Percentiles rank a stretch among this genome's conserved stretches.
Evolutionary conservation across 2,797 vertebrate genomes (phyloP).

Genomic region (Rhynchotus rufescens): DNA sequence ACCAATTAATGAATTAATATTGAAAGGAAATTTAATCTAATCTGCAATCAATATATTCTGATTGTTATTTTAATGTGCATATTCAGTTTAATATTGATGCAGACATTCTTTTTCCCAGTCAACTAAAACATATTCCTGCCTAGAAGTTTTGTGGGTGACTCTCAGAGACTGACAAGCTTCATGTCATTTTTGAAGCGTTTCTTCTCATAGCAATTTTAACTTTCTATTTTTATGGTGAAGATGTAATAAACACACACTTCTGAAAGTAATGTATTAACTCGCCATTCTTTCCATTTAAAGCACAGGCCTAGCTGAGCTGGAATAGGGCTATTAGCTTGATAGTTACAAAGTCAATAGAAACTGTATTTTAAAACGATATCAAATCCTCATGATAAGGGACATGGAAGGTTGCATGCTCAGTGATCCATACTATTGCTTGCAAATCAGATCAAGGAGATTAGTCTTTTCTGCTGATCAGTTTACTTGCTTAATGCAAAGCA

Average conservation of each 20-base stretch:
- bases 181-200: neutral
- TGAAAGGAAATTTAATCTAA: neutral
- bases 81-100: neutral
- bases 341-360: slow-evolving; percentile 67
- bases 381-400: slow-evolving; percentile 41
- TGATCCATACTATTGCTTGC: slow-evolving; percentile 31
- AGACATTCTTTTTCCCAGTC: neutral
- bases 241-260: neutral
- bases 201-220: neutral
- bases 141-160: neutral
- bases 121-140: neutral
- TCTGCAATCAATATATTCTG: neutral
- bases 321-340: slow-evolving; percentile 50
- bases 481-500: slow-evolving; percentile 62
- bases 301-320: slow-evolving; percentile 6
- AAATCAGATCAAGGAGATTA: slow-evolving; percentile 60
- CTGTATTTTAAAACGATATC: slow-evolving; percentile 51
- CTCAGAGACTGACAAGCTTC: neutral
- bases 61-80: neutral
- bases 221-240: neutral
- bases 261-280: slow-evolving; percentile 24
- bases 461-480: slow-evolving; percentile 29
- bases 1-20: neutral
- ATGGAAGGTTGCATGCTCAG: slow-evolving; percentile 19
- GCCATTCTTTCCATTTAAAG: neutral